phyloP scores from a whole-genome alignment of 53 echinoderm and acorn worm genomes.

The Holothuria leucospilota region DNA sequence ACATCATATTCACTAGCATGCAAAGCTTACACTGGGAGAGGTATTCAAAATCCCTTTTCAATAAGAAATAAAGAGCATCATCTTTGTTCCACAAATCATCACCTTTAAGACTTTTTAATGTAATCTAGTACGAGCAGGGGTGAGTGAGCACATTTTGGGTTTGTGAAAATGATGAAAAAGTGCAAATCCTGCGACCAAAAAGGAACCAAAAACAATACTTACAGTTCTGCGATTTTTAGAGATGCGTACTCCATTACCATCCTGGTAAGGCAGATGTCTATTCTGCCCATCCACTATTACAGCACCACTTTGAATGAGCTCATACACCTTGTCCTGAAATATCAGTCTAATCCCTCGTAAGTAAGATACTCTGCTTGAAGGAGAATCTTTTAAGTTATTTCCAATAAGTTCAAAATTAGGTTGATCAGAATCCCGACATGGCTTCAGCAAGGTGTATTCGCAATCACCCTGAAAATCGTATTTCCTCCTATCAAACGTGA shows the following conservation, averaged over 20 bases:
- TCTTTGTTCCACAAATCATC: too few species aligned
- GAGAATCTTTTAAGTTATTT: slow-evolving; percentile 1
- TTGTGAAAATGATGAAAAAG: too few species aligned
- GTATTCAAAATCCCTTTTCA: too few species aligned
- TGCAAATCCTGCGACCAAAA: too few species aligned
- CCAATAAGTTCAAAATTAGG: slow-evolving; percentile 10
- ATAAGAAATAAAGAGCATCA: too few species aligned
- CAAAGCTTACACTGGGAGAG: too few species aligned
- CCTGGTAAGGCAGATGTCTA: background rate
- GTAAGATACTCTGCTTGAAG: background rate
- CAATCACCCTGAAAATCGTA: slow-evolving; percentile 23
- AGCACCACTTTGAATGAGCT: background rate
- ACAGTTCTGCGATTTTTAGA: too few species aligned
- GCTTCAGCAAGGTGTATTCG: slow-evolving; percentile 19
- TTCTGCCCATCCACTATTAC: background rate
- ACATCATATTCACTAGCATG: too few species aligned
- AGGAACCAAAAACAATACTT: too few species aligned
- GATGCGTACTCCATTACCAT: background rate
- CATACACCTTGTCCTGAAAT: background rate
- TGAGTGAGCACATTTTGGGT: too few species aligned
- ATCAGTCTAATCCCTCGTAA: slow-evolving; percentile 1
- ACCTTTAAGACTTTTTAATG: too few species aligned
- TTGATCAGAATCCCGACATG: background rate
- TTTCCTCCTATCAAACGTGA: background rate
- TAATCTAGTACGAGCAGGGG: too few species aligned